A percentile compares a stretch with the other conserved stretches of the same genome.
phyloP scores from a whole-genome alignment of 2,113 vertebrate species.

The Herpetotheres cachinnans region DNA sequence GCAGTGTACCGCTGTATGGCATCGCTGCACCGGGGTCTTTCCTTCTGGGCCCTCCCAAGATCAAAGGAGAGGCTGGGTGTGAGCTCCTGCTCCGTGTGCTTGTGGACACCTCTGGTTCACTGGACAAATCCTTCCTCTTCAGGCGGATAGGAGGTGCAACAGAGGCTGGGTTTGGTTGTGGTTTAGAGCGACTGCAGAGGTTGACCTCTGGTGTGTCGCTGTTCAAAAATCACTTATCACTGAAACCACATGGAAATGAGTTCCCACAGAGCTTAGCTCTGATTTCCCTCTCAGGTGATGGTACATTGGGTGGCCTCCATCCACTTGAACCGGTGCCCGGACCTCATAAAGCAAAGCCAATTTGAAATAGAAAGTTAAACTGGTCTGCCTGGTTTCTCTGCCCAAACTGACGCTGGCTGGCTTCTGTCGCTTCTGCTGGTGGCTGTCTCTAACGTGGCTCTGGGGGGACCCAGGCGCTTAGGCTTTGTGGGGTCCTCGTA shows the following conservation, averaged over 20 bases:
- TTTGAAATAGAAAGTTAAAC: not conserved
- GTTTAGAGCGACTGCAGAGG: not conserved
- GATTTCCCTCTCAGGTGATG: not conserved
- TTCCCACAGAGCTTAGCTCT: not conserved
- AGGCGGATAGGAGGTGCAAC: not conserved
- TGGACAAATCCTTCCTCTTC: not conserved
- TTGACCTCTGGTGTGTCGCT: not conserved
- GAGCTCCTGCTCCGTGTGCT: not conserved
- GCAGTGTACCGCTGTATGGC: accelerated
- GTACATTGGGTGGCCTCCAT: accelerated
- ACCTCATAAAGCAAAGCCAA: not conserved
- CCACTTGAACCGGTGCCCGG: not conserved
- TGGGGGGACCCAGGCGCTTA: not conserved
- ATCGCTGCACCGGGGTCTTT: accelerated
- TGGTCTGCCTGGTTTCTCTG: not conserved
- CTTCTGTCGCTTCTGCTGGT: not conserved
- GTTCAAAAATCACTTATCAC: conserved; percentile 16
- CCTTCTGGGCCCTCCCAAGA: not conserved
- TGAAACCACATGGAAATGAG: conserved; percentile 59
- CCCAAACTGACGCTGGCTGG: not conserved
- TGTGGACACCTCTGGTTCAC: not conserved
- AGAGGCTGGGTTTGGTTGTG: not conserved
- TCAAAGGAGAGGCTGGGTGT: not conserved
- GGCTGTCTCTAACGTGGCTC: accelerated
- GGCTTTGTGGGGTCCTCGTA: not conserved